These are phyloP conservation scores for Bombus haemorrhoidalis DNA, from an alignment of 1,140 invertebrate genomes.

Conservation along the genomic window DNA sequence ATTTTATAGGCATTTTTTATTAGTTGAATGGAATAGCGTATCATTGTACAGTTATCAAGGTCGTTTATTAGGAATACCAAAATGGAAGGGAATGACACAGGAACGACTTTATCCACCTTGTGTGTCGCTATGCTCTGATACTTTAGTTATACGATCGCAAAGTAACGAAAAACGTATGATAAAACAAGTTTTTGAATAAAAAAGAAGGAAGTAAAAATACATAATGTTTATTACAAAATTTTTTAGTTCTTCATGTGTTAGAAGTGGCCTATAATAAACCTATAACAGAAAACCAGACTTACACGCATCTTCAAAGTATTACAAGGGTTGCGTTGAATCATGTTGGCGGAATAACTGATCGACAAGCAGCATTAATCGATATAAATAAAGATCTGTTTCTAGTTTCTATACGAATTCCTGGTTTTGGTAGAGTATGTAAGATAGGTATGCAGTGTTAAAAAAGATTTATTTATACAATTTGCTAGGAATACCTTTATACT, in stretches of 20 bases:
- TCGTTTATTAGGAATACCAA: conserved; percentile 89
- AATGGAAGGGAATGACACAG: conserved; percentile 89
- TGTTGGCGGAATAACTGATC: conserved; percentile 87
- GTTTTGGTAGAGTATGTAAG: conserved; percentile 87
- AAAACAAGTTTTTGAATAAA: conserved; percentile 10
- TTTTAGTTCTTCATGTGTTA: conserved; percentile 92
- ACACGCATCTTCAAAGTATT: conserved; percentile 84
- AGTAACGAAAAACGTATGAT: conserved; percentile 89
- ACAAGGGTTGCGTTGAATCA: conserved; percentile 90
- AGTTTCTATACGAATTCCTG: conserved; percentile 86
- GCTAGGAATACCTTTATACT: background rate
- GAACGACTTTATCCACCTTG: conserved; percentile 86
- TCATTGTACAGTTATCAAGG: conserved; percentile 96
- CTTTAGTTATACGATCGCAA: conserved; percentile 92
- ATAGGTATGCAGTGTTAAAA: conserved; percentile 84
- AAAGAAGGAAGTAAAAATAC: background rate
- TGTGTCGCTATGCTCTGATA: conserved; percentile 91
- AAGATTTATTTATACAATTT: background rate
- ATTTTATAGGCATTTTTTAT: conserved; percentile 89
- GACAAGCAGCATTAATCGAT: conserved; percentile 91
- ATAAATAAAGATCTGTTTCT: conserved; percentile 91
- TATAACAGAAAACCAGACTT: conserved; percentile 86
- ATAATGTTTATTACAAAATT: background rate
- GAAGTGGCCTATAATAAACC: conserved; percentile 89
- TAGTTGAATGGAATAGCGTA: conserved; percentile 90